A percentile compares a stretch with the other conserved stretches of the same genome.
Conservation (phyloP, 2,888 invertebrate genomes). For the Ceramica pisi region DNA sequence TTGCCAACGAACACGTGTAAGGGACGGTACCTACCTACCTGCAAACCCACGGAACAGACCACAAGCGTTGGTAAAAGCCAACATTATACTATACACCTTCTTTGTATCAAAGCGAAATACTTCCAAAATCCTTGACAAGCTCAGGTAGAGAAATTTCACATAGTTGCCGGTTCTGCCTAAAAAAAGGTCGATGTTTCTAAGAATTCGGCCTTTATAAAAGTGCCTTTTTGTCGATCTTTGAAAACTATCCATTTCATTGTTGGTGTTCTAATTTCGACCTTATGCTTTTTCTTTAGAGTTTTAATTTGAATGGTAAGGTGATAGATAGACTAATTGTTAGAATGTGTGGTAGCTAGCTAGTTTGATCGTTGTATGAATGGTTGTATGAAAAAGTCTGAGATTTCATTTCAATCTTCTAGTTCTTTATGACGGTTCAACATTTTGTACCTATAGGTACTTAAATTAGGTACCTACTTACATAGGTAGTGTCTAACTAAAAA, state of each 20-base stretch:
- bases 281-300: constrained; percentile 22
- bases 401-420: background rate
- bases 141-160: constrained; percentile 80
- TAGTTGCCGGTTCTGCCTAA: constrained; percentile 63
- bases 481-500: no score
- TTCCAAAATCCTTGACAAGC: constrained; percentile 55
- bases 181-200: constrained; percentile 82
- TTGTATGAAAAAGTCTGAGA: background rate
- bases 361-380: background rate
- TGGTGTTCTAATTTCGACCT: constrained; percentile 46
- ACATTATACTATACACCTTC: constrained; percentile 26
- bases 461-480: no score
- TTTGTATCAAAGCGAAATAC: constrained; percentile 56
- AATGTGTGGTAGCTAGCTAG: constrained; percentile 1
- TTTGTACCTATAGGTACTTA: no score
- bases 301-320: constrained; percentile 7
- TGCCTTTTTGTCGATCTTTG: constrained; percentile 55
- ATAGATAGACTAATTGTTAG: background rate
- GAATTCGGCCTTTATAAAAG: constrained; percentile 72
- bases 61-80: constrained; percentile 22
- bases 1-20: background rate
- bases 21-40: constrained; percentile 18
- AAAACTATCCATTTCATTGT: constrained; percentile 40
- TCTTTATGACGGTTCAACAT: background rate
- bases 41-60: constrained; percentile 17